Conservation (phyloP, 1,140 invertebrate genomes). For the Sinella curviseta region DNA sequence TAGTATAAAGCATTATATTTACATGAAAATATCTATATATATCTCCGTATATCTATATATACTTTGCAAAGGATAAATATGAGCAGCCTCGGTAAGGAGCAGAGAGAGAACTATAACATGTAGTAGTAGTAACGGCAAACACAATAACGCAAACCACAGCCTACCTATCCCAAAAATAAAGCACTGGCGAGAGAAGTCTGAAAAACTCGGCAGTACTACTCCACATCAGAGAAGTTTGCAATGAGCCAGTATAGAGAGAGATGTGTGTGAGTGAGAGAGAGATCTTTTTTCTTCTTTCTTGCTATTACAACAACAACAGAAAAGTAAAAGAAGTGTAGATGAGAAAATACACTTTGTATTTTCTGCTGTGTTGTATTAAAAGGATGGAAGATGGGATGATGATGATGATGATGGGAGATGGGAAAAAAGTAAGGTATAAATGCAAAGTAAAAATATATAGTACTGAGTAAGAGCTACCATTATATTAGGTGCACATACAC, state of each 20-base stretch:
- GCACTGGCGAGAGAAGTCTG: background rate
- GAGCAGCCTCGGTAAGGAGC: no score
- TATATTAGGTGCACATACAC: background rate
- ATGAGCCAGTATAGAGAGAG: no score
- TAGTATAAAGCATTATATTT: no score
- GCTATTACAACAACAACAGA: background rate
- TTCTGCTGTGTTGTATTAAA: background rate
- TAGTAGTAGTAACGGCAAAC: background rate
- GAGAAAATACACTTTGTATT: background rate
- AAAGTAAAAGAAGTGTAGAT: background rate
- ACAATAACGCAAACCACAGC: background rate
- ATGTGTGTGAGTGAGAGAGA: background rate
- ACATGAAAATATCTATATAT: no score
- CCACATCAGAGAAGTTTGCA: no score
- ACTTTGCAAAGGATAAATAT: no score
- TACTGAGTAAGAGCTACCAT: no score
- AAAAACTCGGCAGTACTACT: no score
- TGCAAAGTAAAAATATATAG: background rate
- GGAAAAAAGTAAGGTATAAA: background rate
- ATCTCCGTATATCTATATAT: no score
- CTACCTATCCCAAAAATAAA: constrained; percentile 8
- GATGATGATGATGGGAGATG: background rate
- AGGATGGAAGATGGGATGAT: no score
- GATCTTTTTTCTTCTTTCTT: background rate
- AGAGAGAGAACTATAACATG: background rate